These are phyloP conservation scores for Bellardia bayeri DNA, from an alignment of 2,888 invertebrate species.

Conservation along the genomic window DNA sequence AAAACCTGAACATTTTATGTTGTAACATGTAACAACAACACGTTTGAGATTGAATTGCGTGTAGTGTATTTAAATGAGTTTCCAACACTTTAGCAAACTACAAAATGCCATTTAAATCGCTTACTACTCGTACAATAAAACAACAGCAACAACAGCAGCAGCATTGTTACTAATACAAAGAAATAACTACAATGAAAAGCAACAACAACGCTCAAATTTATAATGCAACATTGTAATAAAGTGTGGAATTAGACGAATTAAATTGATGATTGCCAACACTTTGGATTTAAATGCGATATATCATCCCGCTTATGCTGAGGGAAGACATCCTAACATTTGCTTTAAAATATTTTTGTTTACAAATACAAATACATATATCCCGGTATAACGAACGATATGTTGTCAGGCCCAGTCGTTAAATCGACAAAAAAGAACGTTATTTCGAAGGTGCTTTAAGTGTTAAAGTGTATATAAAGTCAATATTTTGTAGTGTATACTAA, in stretches of 20 bases:
- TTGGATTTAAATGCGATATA: not conserved
- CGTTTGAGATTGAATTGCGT: conserved; percentile 73
- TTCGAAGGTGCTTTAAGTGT: too few species aligned
- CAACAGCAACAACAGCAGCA: conserved; percentile 22
- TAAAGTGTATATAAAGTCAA: too few species aligned
- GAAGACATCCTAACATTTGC: too few species aligned
- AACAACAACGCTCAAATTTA: conserved; percentile 19
- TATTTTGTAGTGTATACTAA: too few species aligned
- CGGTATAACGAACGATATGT: too few species aligned
- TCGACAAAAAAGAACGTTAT: too few species aligned
- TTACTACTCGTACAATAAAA: conserved; percentile 39
- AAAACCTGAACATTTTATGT: conserved; percentile 72
- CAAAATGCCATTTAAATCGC: conserved; percentile 73
- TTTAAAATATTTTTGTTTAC: too few species aligned
- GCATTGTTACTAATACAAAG: conserved; percentile 33
- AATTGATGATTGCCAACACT: conserved; percentile 60
- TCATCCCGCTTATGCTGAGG: too few species aligned
- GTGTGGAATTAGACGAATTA: conserved; percentile 19
- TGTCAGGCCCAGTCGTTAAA: too few species aligned
- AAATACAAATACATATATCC: too few species aligned
- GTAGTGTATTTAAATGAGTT: conserved; percentile 73
- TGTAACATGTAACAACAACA: conserved; percentile 70
- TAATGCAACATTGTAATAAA: conserved; percentile 57
- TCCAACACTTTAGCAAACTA: conserved; percentile 73
- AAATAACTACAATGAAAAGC: conserved; percentile 41